A percentile compares a stretch with the other conserved stretches of the same genome.
Evolutionary conservation across 2,888 invertebrate genomes (phyloP).

Genomic region (Stenchaetothrips biformis): DNA sequence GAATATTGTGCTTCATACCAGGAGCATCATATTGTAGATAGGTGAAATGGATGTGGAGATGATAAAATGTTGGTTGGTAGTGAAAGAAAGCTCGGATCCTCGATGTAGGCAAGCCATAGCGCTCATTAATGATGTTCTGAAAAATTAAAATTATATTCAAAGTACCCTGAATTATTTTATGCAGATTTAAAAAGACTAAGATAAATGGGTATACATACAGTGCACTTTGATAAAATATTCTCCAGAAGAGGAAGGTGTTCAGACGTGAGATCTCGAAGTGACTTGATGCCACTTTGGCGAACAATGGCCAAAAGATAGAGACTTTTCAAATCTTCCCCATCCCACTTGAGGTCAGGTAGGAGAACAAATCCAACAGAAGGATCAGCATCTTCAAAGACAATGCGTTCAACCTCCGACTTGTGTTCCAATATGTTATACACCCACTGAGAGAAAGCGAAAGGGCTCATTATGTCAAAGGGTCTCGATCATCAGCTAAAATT

Average conservation of each 20-base stretch:
- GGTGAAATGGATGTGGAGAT: slow-evolving; percentile 91
- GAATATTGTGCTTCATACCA: slow-evolving; percentile 45
- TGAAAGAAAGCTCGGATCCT: slow-evolving; percentile 83
- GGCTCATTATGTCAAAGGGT: background rate
- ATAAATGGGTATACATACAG: slow-evolving; percentile 50
- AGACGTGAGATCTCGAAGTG: slow-evolving; percentile 74
- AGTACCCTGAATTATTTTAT: slow-evolving; percentile 26
- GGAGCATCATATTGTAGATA: slow-evolving; percentile 72
- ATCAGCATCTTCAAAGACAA: slow-evolving; percentile 76
- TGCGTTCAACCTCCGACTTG: slow-evolving; percentile 81
- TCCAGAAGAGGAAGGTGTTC: slow-evolving; percentile 75
- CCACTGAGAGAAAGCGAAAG: slow-evolving; percentile 65
- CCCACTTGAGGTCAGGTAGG: slow-evolving; percentile 95
- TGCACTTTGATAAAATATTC: slow-evolving; percentile 71
- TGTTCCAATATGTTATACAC: slow-evolving; percentile 93
- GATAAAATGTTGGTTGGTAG: slow-evolving; percentile 96
- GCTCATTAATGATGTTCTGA: slow-evolving; percentile 68
- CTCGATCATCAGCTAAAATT: too few species aligned
- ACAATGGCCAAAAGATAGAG: slow-evolving; percentile 82
- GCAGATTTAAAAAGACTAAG: slow-evolving; percentile 30
- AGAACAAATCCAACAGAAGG: slow-evolving; percentile 79
- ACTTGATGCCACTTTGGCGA: slow-evolving; percentile 67
- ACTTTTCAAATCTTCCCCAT: slow-evolving; percentile 67
- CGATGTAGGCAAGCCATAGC: slow-evolving; percentile 64
- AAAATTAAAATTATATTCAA: slow-evolving; percentile 41